Evolutionary conservation across 1,140 invertebrate genomes (phyloP).

Genomic region (Pseudomyrmex pallidus): DNA sequence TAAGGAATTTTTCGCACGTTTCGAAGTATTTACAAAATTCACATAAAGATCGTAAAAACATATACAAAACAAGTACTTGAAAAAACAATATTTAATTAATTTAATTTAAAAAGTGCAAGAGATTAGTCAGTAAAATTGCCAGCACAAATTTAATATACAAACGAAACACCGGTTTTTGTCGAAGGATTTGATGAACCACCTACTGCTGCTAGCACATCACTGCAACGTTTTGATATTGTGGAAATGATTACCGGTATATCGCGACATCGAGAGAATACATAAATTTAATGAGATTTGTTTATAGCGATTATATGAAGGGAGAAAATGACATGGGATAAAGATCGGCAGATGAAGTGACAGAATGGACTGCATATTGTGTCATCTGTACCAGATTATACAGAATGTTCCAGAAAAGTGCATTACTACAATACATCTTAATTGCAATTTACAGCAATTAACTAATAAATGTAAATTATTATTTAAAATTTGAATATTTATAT

Average conservation of each 20-base stretch:
- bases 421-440: neutral
- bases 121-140: too few species aligned
- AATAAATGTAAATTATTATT: too few species aligned
- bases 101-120: too few species aligned
- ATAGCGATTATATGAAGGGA: slow-evolving; percentile 29
- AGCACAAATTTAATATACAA: neutral
- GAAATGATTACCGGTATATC: slow-evolving; percentile 4
- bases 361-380: slow-evolving; percentile 19
- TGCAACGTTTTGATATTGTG: neutral
- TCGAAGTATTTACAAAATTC: neutral
- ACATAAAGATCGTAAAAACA: too few species aligned
- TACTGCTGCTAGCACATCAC: neutral
- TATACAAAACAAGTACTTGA: neutral
- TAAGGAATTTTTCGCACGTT: neutral
- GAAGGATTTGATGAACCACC: neutral
- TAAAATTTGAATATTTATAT: too few species aligned
- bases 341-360: slow-evolving; percentile 38
- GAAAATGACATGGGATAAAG: slow-evolving; percentile 34
- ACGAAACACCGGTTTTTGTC: neutral
- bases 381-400: slow-evolving; percentile 10
- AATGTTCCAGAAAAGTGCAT: slow-evolving; percentile 20
- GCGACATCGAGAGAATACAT: slow-evolving; percentile 41
- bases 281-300: slow-evolving; percentile 54
- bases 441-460: too few species aligned
- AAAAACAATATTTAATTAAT: neutral